Conservation (phyloP, 2,113 vertebrate species). For the Todiramphus saurophagus region DNA sequence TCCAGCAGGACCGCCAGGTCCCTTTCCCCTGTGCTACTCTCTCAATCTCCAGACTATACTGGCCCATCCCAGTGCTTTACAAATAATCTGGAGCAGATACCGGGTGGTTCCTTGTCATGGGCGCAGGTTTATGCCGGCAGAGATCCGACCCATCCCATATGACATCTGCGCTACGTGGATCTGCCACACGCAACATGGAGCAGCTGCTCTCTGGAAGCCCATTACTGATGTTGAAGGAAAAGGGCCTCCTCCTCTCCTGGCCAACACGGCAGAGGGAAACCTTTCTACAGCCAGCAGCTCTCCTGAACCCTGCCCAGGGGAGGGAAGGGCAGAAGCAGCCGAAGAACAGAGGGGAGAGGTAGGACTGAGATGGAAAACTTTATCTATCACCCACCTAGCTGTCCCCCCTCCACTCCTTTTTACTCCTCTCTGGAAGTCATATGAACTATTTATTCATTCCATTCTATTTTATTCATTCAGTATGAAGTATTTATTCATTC, state of each 20-base stretch:
- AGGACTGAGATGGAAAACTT: not conserved
- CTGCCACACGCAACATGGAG: not conserved
- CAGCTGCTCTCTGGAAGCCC: not conserved
- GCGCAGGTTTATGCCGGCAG: not conserved
- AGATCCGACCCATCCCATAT: not conserved
- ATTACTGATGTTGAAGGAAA: not conserved
- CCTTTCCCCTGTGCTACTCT: too few relatives aligned
- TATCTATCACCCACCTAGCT: not conserved
- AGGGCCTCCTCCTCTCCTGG: not conserved
- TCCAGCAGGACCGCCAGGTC: too few relatives aligned
- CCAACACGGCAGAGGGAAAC: not conserved
- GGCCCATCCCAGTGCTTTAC: not conserved
- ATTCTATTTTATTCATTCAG: too few relatives aligned
- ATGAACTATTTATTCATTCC: not conserved
- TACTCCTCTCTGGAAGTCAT: not conserved
- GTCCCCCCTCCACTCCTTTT: not conserved
- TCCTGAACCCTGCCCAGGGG: not conserved
- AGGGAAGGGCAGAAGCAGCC: not conserved
- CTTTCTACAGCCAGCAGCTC: not conserved
- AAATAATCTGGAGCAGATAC: not conserved
- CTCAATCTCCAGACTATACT: too few relatives aligned
- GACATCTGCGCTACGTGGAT: not conserved
- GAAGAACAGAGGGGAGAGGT: not conserved
- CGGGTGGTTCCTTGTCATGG: fast-evolving
- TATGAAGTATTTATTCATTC: too few relatives aligned